These are phyloP conservation scores for Oreortyx pictus DNA, from an alignment of 2,797 vertebrate species.

Conservation along the genomic window DNA sequence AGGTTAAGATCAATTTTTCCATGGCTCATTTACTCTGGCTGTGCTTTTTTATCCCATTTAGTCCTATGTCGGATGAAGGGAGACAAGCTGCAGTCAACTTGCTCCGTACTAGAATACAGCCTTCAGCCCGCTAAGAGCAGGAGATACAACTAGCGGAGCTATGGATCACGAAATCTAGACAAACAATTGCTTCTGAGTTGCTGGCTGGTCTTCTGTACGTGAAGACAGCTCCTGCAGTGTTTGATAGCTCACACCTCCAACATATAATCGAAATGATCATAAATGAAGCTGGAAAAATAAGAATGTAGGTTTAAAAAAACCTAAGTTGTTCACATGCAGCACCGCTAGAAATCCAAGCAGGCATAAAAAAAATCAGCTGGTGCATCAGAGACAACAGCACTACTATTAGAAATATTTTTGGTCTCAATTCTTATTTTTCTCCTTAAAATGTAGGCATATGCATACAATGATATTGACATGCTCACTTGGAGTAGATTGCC, in stretches of 20 bases:
- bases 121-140: not conserved
- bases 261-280: not conserved
- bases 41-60: constrained; percentile 38
- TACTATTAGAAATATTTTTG: not conserved
- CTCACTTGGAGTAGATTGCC: not conserved
- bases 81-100: not conserved
- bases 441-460: not conserved
- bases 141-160: not conserved
- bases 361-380: not conserved
- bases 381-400: not conserved
- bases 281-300: not conserved
- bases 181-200: not conserved
- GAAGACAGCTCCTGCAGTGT: not conserved
- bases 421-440: not conserved
- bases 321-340: not conserved
- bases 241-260: not conserved
- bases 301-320: not conserved
- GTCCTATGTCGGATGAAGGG: constrained; percentile 28
- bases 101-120: not conserved
- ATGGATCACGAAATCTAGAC: not conserved
- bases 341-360: not conserved
- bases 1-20: constrained; percentile 49
- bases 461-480: not conserved
- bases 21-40: constrained; percentile 50
- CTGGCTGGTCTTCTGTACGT: not conserved